Evolutionary conservation across 2,113 vertebrate genomes (phyloP).

Genomic region (Antennarius striatus): DNA sequence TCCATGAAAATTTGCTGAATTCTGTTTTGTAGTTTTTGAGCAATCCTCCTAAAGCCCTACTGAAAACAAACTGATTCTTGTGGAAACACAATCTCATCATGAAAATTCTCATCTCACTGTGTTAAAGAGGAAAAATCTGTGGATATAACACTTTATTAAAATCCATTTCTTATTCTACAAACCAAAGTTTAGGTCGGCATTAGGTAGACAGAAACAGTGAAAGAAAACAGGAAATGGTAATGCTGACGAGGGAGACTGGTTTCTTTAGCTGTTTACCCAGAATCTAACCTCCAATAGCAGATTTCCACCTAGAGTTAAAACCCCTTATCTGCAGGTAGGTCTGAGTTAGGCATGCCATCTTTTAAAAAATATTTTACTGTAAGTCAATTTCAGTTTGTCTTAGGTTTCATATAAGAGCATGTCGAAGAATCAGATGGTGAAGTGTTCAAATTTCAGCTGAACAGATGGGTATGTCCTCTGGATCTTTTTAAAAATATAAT

Average conservation of each 20-base stretch:
- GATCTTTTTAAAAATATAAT: slow-evolving; percentile 12
- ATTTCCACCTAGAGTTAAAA: background rate
- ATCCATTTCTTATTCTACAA: no score
- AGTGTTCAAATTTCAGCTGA: slow-evolving; percentile 13
- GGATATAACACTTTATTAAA: no score
- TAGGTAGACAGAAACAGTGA: no score
- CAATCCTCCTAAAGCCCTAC: background rate
- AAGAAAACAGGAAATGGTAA: background rate
- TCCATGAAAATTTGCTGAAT: no score
- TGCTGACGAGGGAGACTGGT: background rate
- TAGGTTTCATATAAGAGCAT: slow-evolving; percentile 14
- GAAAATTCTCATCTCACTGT: no score
- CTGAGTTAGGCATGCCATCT: background rate
- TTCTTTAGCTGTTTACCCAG: background rate
- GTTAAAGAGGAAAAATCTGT: no score
- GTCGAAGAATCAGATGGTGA: slow-evolving; percentile 10
- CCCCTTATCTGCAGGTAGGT: background rate
- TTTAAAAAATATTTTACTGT: no score
- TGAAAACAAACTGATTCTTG: no score
- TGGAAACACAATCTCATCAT: no score
- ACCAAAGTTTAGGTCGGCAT: no score
- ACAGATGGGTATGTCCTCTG: slow-evolving; percentile 37
- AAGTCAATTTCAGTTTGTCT: background rate
- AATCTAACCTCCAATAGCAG: background rate
- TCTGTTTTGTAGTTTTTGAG: background rate